Evolutionary conservation across 2,797 vertebrate species (phyloP).

Genomic region (Clarias platycephalus): DNA sequence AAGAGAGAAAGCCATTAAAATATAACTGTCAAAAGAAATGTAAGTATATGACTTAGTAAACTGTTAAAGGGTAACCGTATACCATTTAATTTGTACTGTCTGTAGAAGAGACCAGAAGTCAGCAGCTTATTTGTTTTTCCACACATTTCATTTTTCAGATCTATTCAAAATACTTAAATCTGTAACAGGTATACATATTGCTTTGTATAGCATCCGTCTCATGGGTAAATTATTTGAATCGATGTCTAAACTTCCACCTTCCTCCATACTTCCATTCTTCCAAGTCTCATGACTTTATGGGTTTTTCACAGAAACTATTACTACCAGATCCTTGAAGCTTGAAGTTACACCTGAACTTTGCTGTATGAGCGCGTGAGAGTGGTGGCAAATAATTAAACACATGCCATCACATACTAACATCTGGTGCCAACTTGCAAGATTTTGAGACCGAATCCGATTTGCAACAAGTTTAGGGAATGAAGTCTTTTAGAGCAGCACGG

Average conservation of each 20-base stretch:
- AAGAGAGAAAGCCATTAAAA: background rate
- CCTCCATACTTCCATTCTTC: background rate
- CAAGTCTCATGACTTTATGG: background rate
- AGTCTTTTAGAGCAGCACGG: conserved; percentile 15
- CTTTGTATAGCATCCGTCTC: conserved; percentile 42
- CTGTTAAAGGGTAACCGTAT: background rate
- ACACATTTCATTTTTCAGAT: conserved; percentile 12
- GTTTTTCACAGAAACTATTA: background rate
- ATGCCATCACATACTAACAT: background rate
- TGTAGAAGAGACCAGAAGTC: background rate
- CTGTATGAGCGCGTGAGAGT: conserved; percentile 12
- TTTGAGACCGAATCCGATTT: conserved; percentile 17
- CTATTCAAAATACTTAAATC: conserved; percentile 15
- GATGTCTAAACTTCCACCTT: conserved; percentile 1
- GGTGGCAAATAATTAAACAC: conserved; percentile 19
- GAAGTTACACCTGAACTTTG: conserved; percentile 20
- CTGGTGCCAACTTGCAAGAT: conserved; percentile 31
- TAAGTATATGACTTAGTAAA: background rate
- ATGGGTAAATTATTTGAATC: conserved; percentile 3
- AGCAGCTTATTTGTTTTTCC: conserved; percentile 17
- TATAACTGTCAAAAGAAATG: background rate
- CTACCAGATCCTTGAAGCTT: conserved; percentile 15
- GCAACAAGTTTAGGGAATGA: background rate
- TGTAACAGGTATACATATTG: conserved; percentile 50
- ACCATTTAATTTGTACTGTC: background rate